A percentile compares a stretch with the other conserved stretches of the same genome.
These are phyloP conservation scores for Geotrupes spiniger DNA, from an alignment of 2,888 invertebrate species.

Conservation along the genomic window DNA sequence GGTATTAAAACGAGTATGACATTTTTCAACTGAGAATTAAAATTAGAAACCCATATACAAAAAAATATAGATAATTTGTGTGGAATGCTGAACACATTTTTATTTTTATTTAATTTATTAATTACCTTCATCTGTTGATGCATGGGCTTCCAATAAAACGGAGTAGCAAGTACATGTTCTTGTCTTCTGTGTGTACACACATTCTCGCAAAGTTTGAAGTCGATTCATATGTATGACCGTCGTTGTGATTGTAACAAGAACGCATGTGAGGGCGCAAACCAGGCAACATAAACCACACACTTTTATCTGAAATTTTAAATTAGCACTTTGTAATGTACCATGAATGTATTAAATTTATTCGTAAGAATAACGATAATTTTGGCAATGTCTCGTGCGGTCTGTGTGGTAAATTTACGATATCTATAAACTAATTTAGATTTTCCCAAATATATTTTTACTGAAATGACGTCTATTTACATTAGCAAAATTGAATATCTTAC, in stretches of 20 bases:
- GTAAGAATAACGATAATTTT: too few species aligned
- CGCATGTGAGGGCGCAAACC: constrained; percentile 82
- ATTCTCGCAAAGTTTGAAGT: constrained; percentile 80
- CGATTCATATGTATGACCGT: constrained; percentile 90
- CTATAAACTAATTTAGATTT: too few species aligned
- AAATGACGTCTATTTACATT: too few species aligned
- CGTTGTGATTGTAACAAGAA: constrained; percentile 84
- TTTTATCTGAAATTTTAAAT: constrained; percentile 66
- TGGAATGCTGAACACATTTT: too few species aligned
- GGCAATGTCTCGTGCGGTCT: too few species aligned
- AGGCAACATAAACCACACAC: constrained; percentile 84
- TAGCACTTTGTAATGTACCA: too few species aligned
- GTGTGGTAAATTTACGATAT: too few species aligned
- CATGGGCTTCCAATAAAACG: constrained; percentile 65
- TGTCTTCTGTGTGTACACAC: constrained; percentile 78
- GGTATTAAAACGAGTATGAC: not conserved
- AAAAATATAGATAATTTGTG: too few species aligned
- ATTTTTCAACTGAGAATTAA: not conserved
- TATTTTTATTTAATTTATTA: too few species aligned
- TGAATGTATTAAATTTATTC: too few species aligned
- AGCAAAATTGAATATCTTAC: too few species aligned
- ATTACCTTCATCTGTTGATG: constrained; percentile 59
- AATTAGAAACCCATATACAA: not conserved
- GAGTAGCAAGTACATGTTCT: constrained; percentile 79
- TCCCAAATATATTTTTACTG: too few species aligned